These are phyloP conservation scores for Notolabrus celidotus DNA, from an alignment of 2,797 vertebrate genomes.

Conservation along the genomic window DNA sequence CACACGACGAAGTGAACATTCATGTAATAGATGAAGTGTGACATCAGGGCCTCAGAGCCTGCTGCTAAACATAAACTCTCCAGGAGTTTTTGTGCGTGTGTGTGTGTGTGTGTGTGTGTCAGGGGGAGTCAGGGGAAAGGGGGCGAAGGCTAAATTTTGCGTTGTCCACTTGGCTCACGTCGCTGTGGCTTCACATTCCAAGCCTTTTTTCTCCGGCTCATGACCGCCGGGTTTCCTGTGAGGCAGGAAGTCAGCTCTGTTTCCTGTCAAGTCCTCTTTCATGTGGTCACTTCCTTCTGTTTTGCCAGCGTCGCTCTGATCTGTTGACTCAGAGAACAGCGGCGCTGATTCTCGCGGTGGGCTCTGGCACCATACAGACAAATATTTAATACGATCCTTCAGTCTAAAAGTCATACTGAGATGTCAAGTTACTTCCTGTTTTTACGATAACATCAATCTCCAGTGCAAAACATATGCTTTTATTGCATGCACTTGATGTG, in stretches of 20 bases:
- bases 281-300: constrained; percentile 88
- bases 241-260: constrained; percentile 85
- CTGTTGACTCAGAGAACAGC: constrained; percentile 63
- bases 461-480: no score
- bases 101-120: not conserved
- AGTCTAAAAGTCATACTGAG: no score
- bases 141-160: constrained; percentile 38
- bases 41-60: constrained; percentile 50
- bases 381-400: no score
- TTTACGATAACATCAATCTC: no score
- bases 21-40: constrained; percentile 50
- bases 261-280: constrained; percentile 87
- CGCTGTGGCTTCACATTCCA: constrained; percentile 79
- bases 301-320: constrained; percentile 71
- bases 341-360: constrained; percentile 50
- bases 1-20: constrained; percentile 48
- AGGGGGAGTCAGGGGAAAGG: not conserved
- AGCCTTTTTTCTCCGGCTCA: constrained; percentile 70
- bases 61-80: constrained; percentile 60
- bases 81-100: not conserved
- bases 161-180: constrained; percentile 63
- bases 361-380: constrained; percentile 5
- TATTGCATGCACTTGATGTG: no score
- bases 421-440: no score
- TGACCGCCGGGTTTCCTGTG: constrained; percentile 82